Conservation (phyloP, 2,113 vertebrate genomes). For the Sorex araneus region DNA sequence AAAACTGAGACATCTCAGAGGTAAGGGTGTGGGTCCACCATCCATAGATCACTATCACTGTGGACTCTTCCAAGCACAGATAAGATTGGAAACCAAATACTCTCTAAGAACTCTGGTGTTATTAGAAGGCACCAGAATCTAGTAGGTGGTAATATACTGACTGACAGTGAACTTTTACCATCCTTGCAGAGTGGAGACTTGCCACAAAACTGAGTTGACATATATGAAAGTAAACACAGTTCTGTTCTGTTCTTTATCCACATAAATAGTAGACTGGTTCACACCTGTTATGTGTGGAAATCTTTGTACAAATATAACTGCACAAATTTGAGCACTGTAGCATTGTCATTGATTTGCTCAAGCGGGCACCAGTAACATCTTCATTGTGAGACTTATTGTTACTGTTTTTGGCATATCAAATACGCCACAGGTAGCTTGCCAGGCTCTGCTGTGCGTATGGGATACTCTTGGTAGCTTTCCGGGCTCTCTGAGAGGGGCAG, state of each 20-base stretch:
- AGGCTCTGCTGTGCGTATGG: no score
- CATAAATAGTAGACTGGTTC: background rate
- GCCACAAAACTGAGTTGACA: background rate
- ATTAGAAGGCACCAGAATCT: background rate
- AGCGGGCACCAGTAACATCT: no score
- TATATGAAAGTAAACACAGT: slow-evolving; percentile 1
- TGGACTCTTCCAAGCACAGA: background rate
- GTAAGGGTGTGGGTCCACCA: background rate
- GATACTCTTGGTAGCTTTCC: no score
- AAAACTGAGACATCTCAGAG: background rate
- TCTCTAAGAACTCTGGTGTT: background rate
- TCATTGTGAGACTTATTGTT: no score
- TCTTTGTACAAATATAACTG: slow-evolving; percentile 10
- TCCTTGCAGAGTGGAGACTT: background rate
- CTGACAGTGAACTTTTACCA: background rate
- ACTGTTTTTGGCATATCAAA: no score
- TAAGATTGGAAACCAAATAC: slow-evolving; percentile 19
- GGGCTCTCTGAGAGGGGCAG: no score
- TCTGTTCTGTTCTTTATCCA: slow-evolving; percentile 8
- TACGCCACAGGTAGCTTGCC: no score
- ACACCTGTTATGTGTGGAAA: background rate
- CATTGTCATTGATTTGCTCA: no score
- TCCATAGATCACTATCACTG: background rate
- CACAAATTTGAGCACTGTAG: no score
- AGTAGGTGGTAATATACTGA: background rate